Conservation (phyloP, 2,113 vertebrate genomes). For the Strigops habroptila region DNA sequence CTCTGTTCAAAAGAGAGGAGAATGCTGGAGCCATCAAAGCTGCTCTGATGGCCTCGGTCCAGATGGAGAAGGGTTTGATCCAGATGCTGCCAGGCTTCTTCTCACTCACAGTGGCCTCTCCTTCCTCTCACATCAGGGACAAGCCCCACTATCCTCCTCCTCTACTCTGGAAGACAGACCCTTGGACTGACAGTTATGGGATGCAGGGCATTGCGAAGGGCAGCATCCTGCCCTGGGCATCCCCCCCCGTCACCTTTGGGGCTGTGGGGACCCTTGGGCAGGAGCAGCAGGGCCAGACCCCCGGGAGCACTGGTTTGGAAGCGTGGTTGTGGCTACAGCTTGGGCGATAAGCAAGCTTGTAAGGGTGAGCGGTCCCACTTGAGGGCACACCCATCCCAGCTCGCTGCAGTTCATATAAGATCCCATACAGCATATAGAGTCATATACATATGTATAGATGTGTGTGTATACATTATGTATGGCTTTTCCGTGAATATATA, state of each 20-base stretch:
- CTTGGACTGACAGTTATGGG: fast-evolving
- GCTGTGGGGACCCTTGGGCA: not conserved
- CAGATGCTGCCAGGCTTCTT: not conserved
- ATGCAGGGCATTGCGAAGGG: not conserved
- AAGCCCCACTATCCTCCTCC: not conserved
- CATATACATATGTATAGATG: not conserved
- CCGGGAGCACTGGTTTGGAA: not conserved
- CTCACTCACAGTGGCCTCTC: not conserved
- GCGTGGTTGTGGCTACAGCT: fast-evolving
- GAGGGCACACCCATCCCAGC: not conserved
- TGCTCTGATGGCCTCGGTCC: not conserved
- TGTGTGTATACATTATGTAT: fast-evolving
- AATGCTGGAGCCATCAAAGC: not conserved
- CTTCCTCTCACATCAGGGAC: not conserved
- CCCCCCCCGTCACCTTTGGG: not conserved
- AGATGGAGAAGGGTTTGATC: not conserved
- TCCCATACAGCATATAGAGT: not conserved
- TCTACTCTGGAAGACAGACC: not conserved
- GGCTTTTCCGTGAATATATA: not conserved
- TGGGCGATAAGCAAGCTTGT: fast-evolving
- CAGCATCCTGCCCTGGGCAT: not conserved
- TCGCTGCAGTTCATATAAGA: not conserved
- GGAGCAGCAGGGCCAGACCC: not conserved
- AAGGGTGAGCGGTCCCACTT: not conserved
- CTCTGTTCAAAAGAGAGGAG: not conserved